Evolutionary conservation across 2,888 invertebrate genomes (phyloP).

Genomic region (Luperina testacea): DNA sequence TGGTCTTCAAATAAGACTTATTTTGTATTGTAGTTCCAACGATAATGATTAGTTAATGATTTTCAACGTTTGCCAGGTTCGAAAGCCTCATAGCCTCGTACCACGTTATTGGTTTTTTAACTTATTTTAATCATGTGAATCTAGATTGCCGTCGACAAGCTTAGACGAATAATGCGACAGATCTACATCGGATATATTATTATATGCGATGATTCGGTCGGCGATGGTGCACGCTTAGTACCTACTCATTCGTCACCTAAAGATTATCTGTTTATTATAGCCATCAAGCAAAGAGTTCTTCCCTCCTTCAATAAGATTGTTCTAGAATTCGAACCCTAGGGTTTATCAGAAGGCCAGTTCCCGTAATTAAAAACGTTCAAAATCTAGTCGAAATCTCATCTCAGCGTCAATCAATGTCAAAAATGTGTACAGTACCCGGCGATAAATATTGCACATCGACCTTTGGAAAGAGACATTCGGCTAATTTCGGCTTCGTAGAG

Average conservation of each 20-base stretch:
- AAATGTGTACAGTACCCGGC: no score
- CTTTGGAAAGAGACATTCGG: no score
- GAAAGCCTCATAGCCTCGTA: neutral
- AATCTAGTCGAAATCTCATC: no score
- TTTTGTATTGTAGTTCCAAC: neutral
- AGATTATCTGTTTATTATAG: no score
- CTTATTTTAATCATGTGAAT: constrained; percentile 1
- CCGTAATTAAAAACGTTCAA: no score
- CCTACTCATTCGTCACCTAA: neutral
- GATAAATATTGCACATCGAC: no score
- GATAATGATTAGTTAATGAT: neutral
- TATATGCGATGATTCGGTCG: neutral
- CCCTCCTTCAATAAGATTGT: neutral
- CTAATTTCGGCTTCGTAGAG: no score
- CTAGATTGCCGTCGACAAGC: neutral
- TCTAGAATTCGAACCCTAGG: neutral
- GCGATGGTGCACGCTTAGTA: neutral
- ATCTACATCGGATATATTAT: neutral
- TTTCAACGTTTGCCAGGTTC: neutral
- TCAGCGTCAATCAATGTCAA: no score
- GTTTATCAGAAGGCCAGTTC: neutral
- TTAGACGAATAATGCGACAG: neutral
- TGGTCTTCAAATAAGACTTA: constrained; percentile 1
- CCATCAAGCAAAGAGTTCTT: neutral
- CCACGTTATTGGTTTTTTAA: neutral